These are phyloP conservation scores for Nemoura dubitans DNA, from an alignment of 2,888 invertebrate species.

Conservation along the genomic window DNA sequence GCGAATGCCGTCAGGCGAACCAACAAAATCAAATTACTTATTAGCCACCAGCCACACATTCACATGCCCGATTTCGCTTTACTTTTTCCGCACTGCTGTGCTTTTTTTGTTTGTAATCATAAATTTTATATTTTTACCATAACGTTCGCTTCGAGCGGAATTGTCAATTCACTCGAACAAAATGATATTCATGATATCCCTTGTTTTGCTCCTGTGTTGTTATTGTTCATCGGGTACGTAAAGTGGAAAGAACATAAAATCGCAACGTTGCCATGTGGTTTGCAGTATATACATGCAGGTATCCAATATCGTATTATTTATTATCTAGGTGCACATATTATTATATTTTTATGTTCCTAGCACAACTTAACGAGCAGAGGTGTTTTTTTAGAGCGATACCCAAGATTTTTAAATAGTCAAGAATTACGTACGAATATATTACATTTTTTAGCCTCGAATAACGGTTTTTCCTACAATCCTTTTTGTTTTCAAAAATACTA, in stretches of 20 bases:
- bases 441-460: too few relatives aligned
- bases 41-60: not conserved
- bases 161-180: not conserved
- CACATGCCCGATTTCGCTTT: not conserved
- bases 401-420: too few relatives aligned
- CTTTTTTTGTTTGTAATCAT: not conserved
- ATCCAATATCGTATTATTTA: too few relatives aligned
- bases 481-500: too few relatives aligned
- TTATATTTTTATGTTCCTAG: too few relatives aligned
- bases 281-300: too few relatives aligned
- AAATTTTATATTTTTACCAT: not conserved
- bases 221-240: not conserved
- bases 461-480: too few relatives aligned
- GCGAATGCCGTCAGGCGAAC: not conserved
- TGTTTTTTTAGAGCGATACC: too few relatives aligned
- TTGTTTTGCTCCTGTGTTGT: not conserved
- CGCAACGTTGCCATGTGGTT: too few relatives aligned
- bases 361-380: too few relatives aligned
- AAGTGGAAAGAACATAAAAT: not conserved
- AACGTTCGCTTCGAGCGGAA: not conserved
- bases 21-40: not conserved
- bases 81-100: not conserved
- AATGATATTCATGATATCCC: not conserved
- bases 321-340: too few relatives aligned
- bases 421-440: too few relatives aligned